phyloP scores from a whole-genome alignment of 2,113 vertebrate genomes.

The Gnathonemus echidnorhynchus region DNA sequence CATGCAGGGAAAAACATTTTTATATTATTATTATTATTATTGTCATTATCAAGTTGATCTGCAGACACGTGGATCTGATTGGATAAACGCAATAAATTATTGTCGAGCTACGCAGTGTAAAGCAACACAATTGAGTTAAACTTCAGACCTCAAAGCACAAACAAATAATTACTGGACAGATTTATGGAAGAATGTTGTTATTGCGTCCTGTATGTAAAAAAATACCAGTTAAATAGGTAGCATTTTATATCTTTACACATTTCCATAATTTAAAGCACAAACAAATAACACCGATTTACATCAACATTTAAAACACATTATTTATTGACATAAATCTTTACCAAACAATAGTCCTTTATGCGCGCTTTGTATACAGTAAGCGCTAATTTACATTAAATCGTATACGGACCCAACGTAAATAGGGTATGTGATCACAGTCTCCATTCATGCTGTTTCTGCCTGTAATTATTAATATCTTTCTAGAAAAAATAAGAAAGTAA shows the following conservation, averaged over 20 bases:
- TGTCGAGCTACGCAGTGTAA: constrained; percentile 26
- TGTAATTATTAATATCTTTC: not conserved
- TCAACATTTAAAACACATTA: not conserved
- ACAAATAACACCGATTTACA: not conserved
- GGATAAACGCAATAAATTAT: constrained; percentile 37
- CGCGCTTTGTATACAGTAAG: not conserved
- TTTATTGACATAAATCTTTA: not conserved
- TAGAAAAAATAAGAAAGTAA: not conserved
- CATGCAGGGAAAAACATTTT: constrained; percentile 51
- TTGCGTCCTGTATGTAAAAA: not conserved
- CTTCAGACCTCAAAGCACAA: constrained; percentile 12
- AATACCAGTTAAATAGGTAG: not conserved
- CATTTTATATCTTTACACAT: not conserved
- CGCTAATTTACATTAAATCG: not conserved
- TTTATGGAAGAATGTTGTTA: not conserved
- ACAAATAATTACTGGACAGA: constrained; percentile 16
- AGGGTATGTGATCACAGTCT: not conserved
- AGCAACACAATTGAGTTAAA: constrained; percentile 17
- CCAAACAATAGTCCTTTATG: not conserved
- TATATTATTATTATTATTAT: constrained; percentile 70
- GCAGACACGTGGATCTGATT: constrained; percentile 56
- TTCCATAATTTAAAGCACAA: not conserved
- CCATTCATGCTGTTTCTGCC: not conserved
- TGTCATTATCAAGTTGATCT: constrained; percentile 62
- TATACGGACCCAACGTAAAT: not conserved